Evolutionary conservation across 2,888 invertebrate genomes (phyloP).

Genomic region (Synanthedon tipuliformis): DNA sequence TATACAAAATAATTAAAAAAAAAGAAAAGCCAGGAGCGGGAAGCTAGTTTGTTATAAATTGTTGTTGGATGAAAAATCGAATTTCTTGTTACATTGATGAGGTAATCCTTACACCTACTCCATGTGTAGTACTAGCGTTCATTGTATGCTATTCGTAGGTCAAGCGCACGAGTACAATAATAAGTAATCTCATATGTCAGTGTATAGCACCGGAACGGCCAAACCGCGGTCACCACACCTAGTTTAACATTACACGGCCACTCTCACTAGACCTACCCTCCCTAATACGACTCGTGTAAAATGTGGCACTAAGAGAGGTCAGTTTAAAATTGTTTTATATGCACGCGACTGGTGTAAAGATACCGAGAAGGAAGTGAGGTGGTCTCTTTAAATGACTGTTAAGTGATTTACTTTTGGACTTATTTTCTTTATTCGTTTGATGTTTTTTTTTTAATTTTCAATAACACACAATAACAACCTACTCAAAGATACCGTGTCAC

Average conservation of each 20-base stretch:
- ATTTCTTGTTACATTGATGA: too few relatives aligned
- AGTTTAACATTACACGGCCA: slow-evolving; percentile 40
- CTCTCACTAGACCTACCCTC: slow-evolving; percentile 13
- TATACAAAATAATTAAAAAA: too few relatives aligned
- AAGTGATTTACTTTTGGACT: not conserved
- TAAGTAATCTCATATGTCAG: slow-evolving; percentile 46
- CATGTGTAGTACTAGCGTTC: not conserved
- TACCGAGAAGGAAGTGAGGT: not conserved
- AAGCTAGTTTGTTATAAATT: too few relatives aligned
- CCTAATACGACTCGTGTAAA: not conserved
- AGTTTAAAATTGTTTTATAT: not conserved
- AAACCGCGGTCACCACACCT: slow-evolving; percentile 41
- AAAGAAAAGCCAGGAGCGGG: too few relatives aligned
- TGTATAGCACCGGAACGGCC: slow-evolving; percentile 52
- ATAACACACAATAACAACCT: too few relatives aligned
- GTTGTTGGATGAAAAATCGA: too few relatives aligned
- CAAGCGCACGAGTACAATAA: slow-evolving; percentile 33
- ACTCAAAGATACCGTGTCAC: too few relatives aligned
- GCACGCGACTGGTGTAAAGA: slow-evolving; percentile 7
- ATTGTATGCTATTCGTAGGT: slow-evolving; percentile 23
- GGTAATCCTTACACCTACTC: too few relatives aligned
- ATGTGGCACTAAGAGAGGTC: slow-evolving; percentile 3
- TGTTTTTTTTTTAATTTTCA: too few relatives aligned
- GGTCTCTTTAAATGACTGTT: not conserved
- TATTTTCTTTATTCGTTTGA: too few relatives aligned